Percentiles rank a stretch among this genome's conserved stretches.
Evolutionary conservation across 2,888 invertebrate species (phyloP).

Genomic region (Uropetala carovei): DNA sequence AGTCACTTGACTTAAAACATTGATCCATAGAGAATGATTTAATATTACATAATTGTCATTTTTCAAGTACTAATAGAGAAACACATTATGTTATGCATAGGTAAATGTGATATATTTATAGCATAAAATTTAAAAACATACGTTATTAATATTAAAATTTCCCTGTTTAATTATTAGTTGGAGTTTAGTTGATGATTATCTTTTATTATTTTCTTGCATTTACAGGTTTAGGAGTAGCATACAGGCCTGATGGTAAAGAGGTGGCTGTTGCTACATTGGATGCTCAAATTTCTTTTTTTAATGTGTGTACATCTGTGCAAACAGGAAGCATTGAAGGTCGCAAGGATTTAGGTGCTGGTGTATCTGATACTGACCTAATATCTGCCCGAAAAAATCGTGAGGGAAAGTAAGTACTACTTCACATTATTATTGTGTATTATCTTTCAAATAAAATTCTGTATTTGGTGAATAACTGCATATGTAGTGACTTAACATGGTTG

Average conservation of each 20-base stretch:
- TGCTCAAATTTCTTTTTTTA: constrained; percentile 89
- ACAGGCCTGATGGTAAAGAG: constrained; percentile 94
- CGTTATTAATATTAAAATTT: no score
- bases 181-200: background rate
- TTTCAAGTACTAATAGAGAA: no score
- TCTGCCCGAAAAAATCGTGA: constrained; percentile 90
- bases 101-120: no score
- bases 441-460: background rate
- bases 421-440: background rate
- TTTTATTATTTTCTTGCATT: background rate
- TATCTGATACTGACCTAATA: constrained; percentile 89
- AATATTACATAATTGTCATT: no score
- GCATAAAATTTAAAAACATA: no score
- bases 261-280: constrained; percentile 95
- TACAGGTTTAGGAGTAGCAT: constrained; percentile 86
- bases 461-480: no score
- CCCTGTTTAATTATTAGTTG: no score
- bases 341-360: constrained; percentile 91
- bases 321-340: constrained; percentile 90
- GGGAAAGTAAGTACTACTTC: constrained; percentile 84
- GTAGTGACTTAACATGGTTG: no score
- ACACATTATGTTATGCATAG: no score
- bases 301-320: constrained; percentile 84
- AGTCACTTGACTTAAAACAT: no score
- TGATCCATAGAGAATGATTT: no score